A percentile compares a stretch with the other conserved stretches of the same genome.
These are phyloP conservation scores for Matsumyia berberina DNA, from an alignment of 2,888 invertebrate genomes.

Conservation along the genomic window DNA sequence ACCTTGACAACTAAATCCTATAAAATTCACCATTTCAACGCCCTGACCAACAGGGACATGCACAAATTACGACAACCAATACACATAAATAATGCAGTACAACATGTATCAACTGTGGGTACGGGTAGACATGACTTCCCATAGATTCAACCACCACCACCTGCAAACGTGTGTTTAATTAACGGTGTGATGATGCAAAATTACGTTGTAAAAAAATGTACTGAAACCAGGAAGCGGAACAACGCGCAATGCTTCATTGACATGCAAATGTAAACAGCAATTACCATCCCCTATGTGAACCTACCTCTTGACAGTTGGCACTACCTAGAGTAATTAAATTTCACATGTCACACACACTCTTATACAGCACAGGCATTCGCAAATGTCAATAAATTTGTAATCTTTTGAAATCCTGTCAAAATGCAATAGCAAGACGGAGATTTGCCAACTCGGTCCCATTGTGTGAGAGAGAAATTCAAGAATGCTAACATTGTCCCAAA, in stretches of 20 bases:
- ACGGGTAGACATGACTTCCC: neutral
- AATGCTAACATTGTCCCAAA: slow-evolving; percentile 31
- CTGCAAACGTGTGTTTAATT: slow-evolving; percentile 10
- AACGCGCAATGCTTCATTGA: slow-evolving; percentile 35
- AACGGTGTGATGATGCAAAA: slow-evolving; percentile 24
- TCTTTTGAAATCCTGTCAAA: slow-evolving; percentile 15
- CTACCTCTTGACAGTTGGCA: slow-evolving; percentile 39
- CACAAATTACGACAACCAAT: slow-evolving; percentile 22
- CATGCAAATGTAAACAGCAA: slow-evolving; percentile 53
- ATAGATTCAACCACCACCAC: slow-evolving; percentile 12
- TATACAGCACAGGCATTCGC: neutral
- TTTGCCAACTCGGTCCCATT: slow-evolving; percentile 15
- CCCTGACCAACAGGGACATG: neutral
- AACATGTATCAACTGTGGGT: slow-evolving; percentile 14
- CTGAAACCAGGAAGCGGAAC: slow-evolving; percentile 36
- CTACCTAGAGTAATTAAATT: slow-evolving; percentile 25
- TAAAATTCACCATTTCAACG: neutral
- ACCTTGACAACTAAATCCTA: neutral
- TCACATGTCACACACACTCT: neutral
- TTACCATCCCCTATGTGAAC: slow-evolving; percentile 30
- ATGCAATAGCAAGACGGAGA: slow-evolving; percentile 7
- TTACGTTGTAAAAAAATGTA: slow-evolving; percentile 23
- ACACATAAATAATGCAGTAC: slow-evolving; percentile 32
- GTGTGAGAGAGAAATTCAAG: slow-evolving; percentile 2
- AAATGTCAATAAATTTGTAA: slow-evolving; percentile 30